phyloP scores from a whole-genome alignment of 2,113 vertebrate genomes.

The Mirza zaza region DNA sequence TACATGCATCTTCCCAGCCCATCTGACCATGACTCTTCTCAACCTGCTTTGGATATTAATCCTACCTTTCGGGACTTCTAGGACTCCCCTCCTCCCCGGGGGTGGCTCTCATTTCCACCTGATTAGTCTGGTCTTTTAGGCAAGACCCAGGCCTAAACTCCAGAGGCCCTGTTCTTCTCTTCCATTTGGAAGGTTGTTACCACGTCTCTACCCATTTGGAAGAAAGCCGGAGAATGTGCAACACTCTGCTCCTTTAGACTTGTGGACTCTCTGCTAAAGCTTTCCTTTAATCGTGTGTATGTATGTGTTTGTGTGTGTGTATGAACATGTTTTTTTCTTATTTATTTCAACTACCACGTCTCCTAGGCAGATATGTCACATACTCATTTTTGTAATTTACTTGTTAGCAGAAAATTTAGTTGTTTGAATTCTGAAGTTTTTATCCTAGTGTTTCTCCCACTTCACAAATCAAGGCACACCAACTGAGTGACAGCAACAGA shows the following conservation, averaged over 20 bases:
- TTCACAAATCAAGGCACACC: background rate
- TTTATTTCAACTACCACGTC: background rate
- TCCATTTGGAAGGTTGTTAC: background rate
- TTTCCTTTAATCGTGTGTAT: background rate
- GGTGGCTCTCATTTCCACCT: background rate
- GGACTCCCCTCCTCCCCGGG: background rate
- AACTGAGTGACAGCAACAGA: background rate
- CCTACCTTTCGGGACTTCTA: background rate
- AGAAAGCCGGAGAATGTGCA: background rate
- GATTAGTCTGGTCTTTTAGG: background rate
- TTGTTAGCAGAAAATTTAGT: background rate
- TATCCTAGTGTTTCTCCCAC: background rate
- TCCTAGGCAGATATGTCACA: background rate
- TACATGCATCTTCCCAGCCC: background rate
- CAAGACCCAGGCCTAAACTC: background rate
- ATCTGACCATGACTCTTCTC: background rate
- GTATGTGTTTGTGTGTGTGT: background rate
- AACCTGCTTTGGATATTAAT: background rate
- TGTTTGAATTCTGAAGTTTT: constrained; percentile 21
- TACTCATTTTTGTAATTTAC: constrained; percentile 6
- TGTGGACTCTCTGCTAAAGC: background rate
- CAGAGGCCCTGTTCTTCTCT: background rate
- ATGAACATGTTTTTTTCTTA: background rate
- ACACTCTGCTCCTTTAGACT: background rate
- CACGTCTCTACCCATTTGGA: background rate